phyloP scores from a whole-genome alignment of 2,113 vertebrate species.

The Phalacrocorax carbo region DNA sequence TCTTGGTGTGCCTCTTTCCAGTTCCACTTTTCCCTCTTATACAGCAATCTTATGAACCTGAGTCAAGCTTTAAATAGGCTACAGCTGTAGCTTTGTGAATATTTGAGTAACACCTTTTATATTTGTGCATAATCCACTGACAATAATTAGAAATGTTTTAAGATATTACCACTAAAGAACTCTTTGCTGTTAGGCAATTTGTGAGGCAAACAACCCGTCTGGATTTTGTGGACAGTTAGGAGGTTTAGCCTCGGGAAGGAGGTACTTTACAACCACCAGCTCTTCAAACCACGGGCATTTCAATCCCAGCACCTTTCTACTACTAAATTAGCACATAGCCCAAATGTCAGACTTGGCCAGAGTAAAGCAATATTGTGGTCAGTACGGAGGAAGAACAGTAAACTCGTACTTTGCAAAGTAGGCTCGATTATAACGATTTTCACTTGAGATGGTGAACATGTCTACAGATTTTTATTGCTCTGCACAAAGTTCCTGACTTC shows the following conservation, averaged over 20 bases:
- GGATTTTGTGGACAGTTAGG: not conserved
- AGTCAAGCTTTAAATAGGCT: not conserved
- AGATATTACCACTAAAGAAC: not conserved
- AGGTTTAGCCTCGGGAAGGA: not conserved
- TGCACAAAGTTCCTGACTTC: not conserved
- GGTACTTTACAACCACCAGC: not conserved
- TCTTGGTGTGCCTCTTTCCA: not conserved
- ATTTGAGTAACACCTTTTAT: not conserved
- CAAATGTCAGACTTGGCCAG: not conserved
- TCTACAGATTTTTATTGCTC: not conserved
- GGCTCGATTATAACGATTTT: not conserved
- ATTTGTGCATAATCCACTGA: not conserved
- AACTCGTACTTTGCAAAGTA: not conserved
- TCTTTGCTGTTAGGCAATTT: not conserved
- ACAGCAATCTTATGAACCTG: not conserved
- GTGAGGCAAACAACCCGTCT: not conserved
- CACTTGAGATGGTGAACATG: not conserved
- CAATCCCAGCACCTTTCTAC: not conserved
- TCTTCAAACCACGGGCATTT: not conserved
- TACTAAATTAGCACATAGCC: not conserved
- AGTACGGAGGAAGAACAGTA: not conserved
- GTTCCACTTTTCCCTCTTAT: not conserved
- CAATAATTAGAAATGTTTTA: not conserved
- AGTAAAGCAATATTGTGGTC: not conserved
- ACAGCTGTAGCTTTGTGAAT: not conserved